Evolutionary conservation across 2,797 vertebrate genomes (phyloP).

Genomic region (Sebastes iracundus): DNA sequence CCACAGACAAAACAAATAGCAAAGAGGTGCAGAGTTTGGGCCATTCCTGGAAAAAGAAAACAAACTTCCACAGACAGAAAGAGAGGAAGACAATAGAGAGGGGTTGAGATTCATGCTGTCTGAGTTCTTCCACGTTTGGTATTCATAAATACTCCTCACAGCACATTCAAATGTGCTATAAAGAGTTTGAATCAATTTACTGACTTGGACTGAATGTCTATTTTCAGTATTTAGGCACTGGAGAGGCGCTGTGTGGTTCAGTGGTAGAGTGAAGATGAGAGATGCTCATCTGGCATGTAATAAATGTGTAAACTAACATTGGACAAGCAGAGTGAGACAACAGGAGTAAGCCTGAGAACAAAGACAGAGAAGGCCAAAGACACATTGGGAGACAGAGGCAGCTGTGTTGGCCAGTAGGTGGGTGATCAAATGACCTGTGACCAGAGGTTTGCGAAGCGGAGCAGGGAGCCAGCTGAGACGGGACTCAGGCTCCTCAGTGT

Average conservation of each 20-base stretch:
- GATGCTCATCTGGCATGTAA: neutral
- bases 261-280: neutral
- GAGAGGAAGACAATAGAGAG: neutral
- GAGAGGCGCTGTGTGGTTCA: neutral
- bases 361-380: neutral
- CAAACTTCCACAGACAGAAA: neutral
- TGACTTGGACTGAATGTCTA: neutral
- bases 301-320: neutral
- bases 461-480: slow-evolving; percentile 70
- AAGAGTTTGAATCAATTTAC: neutral
- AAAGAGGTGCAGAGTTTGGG: neutral
- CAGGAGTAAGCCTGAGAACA: neutral
- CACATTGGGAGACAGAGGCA: neutral
- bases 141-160: neutral
- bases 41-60: slow-evolving; percentile 19
- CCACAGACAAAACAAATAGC: neutral
- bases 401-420: neutral
- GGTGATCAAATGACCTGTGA: slow-evolving; percentile 53
- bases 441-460: slow-evolving; percentile 63
- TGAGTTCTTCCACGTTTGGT: neutral
- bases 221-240: neutral
- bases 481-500: slow-evolving; percentile 62
- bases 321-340: neutral
- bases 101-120: slow-evolving; percentile 4
- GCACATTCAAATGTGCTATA: neutral